Evolutionary conservation across 2,888 invertebrate species (phyloP), one percentile per base, ranked within the genome.

Genomic region (Coremacera marginata): DNA sequence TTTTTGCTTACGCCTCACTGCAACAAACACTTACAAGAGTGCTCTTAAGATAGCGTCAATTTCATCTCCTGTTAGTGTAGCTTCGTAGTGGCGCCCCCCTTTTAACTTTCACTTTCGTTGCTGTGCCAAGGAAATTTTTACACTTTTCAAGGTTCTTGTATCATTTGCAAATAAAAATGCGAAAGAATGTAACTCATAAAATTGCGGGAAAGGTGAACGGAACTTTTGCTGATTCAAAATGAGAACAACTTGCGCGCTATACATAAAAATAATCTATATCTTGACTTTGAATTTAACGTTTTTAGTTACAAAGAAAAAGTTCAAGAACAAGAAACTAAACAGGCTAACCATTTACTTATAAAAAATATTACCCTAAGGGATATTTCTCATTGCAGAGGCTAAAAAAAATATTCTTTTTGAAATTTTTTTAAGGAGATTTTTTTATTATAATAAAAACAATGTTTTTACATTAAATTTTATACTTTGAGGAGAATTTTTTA

Each of bases 111-210:
- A 68, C 68, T 68, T 51, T 68, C 68, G 16, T 49, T 25, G 51
- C 51, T 49, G 68, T 51, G 27, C 51, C 25, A 22, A 51, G 68
- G 25, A 68, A 34, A 22, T 22, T 25, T 68, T 68, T 68, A 49
- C 49, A 68, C 22, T 68, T 27, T 27, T 68, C 68, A 49, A 51
- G 68, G 68, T 68, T 68, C 27, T 60, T 16, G 34, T 31, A n/a
- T 34, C 34, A 14, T 63, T 63, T 34, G 2, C 31, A n/a, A 44
- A 51, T 19, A 49, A 51, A 68, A 68, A 51, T 68, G 49, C 16
- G 11, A n/a, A 68, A 68, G 44, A 49, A 68, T 68, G 68, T 51
- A 22, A 68, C 68, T 68, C 51, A 68, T 68, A 68, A 68, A 68
- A 68, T 27, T 68, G 68, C 68, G 49, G 68, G 49, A 57, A 25